Conservation (phyloP, 2,113 vertebrate species). For the western clawed frog (Xenopus tropicalis) region UCB_Xtro_10.0 CM004448.2:44588501-44589000, state of each 20-base stretch:
- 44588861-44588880: slow-evolving; percentile 1
- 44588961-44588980: too few relatives aligned
- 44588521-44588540: slow-evolving; percentile 25
- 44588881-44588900: background rate
- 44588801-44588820: slow-evolving; percentile 5
- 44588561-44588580: slow-evolving; percentile 39
- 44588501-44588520: slow-evolving; percentile 33
- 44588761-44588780: slow-evolving; percentile 46
- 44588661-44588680: slow-evolving; percentile 61
- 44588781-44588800: background rate
- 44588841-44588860: background rate
- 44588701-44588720: slow-evolving; percentile 51
- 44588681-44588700: slow-evolving; percentile 55
- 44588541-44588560: background rate
- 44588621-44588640: slow-evolving; percentile 58
- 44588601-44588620: slow-evolving; percentile 64
- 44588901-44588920: too few relatives aligned
- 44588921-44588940: too few relatives aligned
- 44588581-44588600: slow-evolving; percentile 60
- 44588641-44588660: slow-evolving; percentile 61
- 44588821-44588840: background rate
- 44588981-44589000: too few relatives aligned
- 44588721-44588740: slow-evolving; percentile 48
- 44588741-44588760: slow-evolving; percentile 48
- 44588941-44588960: too few relatives aligned